phyloP scores from a whole-genome alignment of 1,140 invertebrate species.

The Muscidifurax raptorellus region DNA sequence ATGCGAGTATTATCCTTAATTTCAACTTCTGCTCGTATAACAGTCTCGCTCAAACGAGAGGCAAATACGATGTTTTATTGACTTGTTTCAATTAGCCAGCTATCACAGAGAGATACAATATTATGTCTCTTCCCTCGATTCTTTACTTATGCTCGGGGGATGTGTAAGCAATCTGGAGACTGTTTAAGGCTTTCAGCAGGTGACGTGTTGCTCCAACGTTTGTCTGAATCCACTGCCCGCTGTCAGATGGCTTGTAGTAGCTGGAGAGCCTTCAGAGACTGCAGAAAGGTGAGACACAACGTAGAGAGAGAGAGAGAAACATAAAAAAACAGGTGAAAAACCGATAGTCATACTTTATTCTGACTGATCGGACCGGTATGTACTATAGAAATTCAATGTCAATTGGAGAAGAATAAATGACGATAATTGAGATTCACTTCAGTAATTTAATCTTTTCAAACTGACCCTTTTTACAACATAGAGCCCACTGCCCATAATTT shows the following conservation, averaged over 20 bases:
- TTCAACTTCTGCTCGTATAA: constrained; percentile 33
- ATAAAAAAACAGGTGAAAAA: constrained; percentile 57
- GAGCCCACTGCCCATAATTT: too few relatives aligned
- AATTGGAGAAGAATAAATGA: constrained; percentile 13
- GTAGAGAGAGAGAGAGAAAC: constrained; percentile 64
- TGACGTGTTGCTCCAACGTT: constrained; percentile 58
- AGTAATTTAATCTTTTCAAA: constrained; percentile 52
- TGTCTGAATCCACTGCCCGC: constrained; percentile 43
- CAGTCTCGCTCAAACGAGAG: constrained; percentile 17
- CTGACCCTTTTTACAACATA: neutral
- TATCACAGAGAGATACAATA: constrained; percentile 22
- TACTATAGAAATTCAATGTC: constrained; percentile 60
- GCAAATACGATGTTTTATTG: constrained; percentile 39
- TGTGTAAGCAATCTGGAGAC: constrained; percentile 73
- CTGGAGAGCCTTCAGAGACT: constrained; percentile 58
- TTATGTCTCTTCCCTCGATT: constrained; percentile 31
- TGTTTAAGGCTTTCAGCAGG: constrained; percentile 75
- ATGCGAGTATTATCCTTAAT: constrained; percentile 45
- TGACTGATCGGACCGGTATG: constrained; percentile 71
- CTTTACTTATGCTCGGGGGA: constrained; percentile 57
- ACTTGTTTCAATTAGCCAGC: constrained; percentile 45
- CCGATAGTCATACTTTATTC: constrained; percentile 66
- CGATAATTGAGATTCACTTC: constrained; percentile 40
- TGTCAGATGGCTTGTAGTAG: constrained; percentile 33
- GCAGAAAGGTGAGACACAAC: constrained; percentile 74